These are phyloP conservation scores for Silvanus unidentatus DNA, from an alignment of 2,888 invertebrate species.

Conservation along the genomic window DNA sequence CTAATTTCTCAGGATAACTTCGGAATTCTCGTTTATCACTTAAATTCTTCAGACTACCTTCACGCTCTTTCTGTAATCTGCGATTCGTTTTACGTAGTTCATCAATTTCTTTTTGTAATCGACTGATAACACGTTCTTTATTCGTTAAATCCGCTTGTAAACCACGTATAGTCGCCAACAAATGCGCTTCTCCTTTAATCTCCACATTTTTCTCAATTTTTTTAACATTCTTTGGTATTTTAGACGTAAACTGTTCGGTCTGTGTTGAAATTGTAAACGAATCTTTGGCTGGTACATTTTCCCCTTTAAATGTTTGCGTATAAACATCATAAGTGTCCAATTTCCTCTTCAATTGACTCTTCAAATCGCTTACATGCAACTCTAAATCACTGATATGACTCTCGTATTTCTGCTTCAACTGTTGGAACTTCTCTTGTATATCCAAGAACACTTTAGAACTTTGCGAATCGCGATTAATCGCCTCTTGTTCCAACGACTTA, in stretches of 20 bases:
- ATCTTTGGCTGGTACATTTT: conserved; percentile 37
- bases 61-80: conserved; percentile 70
- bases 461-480: conserved; percentile 63
- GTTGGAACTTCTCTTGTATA: conserved; percentile 69
- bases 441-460: conserved; percentile 66
- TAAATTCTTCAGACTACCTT: conserved; percentile 51
- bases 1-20: conserved; percentile 39
- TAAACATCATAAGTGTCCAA: conserved; percentile 46
- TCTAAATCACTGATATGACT: conserved; percentile 70
- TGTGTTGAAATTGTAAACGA: conserved; percentile 33
- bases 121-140: conserved; percentile 67
- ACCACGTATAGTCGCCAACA: conserved; percentile 73
- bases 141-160: conserved; percentile 66
- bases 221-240: conserved; percentile 14
- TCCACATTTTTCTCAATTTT: conserved; percentile 35
- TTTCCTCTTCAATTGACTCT: conserved; percentile 39
- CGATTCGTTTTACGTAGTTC: conserved; percentile 70
- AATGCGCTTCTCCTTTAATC: conserved; percentile 67
- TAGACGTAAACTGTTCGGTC: conserved; percentile 27
- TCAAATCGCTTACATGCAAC: conserved; percentile 53
- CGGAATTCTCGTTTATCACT: conserved; percentile 39
- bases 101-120: conserved; percentile 69
- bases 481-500: conserved; percentile 62
- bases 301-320: conserved; percentile 38
- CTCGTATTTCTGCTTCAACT: conserved; percentile 72